Percentiles rank a stretch among this genome's conserved stretches.
These are phyloP conservation scores for Patiria miniata DNA, from an alignment of 35 echinoderm and acorn worm species.

Conservation along the genomic window DNA sequence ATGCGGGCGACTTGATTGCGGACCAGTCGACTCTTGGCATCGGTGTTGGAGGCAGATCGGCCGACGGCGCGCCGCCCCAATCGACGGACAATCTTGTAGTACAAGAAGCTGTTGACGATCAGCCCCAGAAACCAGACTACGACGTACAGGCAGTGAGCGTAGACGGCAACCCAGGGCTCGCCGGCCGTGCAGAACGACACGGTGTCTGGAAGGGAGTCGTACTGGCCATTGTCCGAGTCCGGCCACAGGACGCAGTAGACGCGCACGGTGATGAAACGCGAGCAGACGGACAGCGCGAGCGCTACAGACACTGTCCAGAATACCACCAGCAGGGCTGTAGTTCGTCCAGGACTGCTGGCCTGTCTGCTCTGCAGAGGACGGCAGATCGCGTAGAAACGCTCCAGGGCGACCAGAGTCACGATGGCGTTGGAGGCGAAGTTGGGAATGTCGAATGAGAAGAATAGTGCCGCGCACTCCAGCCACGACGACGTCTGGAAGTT, in stretches of 20 bases:
- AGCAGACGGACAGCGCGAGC: neutral
- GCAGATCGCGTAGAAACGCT: slow-evolving; percentile 53
- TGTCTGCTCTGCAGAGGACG: slow-evolving; percentile 35
- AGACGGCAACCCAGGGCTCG: neutral
- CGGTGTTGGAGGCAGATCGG: neutral
- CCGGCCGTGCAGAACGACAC: neutral
- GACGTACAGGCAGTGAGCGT: neutral
- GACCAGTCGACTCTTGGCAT: neutral
- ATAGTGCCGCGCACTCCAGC: slow-evolving; percentile 14
- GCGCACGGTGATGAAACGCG: neutral
- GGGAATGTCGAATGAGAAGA: slow-evolving; percentile 7
- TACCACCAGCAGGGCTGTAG: neutral
- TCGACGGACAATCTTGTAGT: neutral
- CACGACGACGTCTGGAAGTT: neutral
- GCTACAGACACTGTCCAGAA: neutral
- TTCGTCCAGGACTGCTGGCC: neutral
- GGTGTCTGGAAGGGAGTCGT: neutral
- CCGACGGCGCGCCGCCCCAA: neutral
- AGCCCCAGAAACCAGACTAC: neutral
- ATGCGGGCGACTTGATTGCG: slow-evolving; percentile 45
- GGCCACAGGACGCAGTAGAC: slow-evolving; percentile 4
- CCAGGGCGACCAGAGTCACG: slow-evolving; percentile 41
- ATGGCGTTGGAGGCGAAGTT: slow-evolving; percentile 14
- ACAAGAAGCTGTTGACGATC: neutral
- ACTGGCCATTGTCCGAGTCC: neutral